A percentile compares a stretch with the other conserved stretches of the same genome.
Evolutionary conservation across 1,140 invertebrate species (phyloP).

Genomic region (Laupala kohalensis): DNA sequence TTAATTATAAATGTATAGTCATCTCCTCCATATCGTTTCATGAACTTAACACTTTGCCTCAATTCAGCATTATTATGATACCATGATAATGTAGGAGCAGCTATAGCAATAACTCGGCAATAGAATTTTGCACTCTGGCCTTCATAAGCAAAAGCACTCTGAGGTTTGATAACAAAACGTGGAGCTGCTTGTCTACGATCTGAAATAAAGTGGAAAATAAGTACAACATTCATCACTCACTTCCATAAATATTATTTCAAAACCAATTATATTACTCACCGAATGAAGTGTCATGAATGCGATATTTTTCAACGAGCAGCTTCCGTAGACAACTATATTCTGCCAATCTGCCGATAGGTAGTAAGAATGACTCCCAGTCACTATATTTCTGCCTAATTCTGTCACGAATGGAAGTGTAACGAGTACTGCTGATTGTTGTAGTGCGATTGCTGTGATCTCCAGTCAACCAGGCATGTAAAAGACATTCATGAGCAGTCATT

Average conservation of each 20-base stretch:
- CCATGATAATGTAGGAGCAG: slow-evolving; percentile 91
- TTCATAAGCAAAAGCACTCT: slow-evolving; percentile 90
- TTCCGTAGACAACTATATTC: slow-evolving; percentile 97
- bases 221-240: not conserved
- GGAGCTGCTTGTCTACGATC: slow-evolving; percentile 95
- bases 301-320: slow-evolving; percentile 89
- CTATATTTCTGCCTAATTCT: slow-evolving; percentile 72
- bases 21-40: slow-evolving; percentile 93
- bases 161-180: slow-evolving; percentile 91
- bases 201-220: slow-evolving; percentile 25
- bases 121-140: slow-evolving; percentile 95
- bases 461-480: slow-evolving; percentile 88
- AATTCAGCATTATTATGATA: slow-evolving; percentile 84
- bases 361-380: slow-evolving; percentile 81
- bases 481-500: slow-evolving; percentile 94
- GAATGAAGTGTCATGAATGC: slow-evolving; percentile 90
- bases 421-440: slow-evolving; percentile 60
- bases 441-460: slow-evolving; percentile 65
- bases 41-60: slow-evolving; percentile 96
- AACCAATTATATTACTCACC: slow-evolving; percentile 39
- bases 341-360: slow-evolving; percentile 90
- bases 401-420: slow-evolving; percentile 78
- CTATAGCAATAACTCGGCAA: slow-evolving; percentile 88
- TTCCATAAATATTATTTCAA: not conserved
- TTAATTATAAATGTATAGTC: slow-evolving; percentile 98